Base-by-base conservation (phyloP, 2,888 invertebrate genomes). In the Xylophagus ater region DNA sequence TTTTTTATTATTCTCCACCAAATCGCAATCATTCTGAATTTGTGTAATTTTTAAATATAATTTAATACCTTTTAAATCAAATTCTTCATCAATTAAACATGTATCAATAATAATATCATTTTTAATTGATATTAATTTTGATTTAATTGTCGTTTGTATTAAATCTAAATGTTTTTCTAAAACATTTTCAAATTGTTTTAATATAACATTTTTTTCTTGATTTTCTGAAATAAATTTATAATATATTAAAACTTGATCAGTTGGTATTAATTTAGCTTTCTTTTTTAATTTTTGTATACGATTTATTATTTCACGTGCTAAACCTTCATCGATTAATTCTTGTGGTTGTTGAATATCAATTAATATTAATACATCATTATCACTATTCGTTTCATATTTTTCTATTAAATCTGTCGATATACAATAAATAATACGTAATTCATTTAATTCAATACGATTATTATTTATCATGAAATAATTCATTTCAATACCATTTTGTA, bases 281-380 rank as follows among this genome's bases (percentile, higher is more conserved):
- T 99, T 99, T 42, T 97, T 72, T 9, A 98, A 69, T 62, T 93
- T 96, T 60, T 99, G 98, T 20, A 98, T 76, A 40, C 97, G 76
- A 60, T 97, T 98, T 43, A 94, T 86, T 17, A 97, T 80, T 68
- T 99, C 98, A 42, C 97, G 74, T 1, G 96, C 88, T 46, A 87
- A 73, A 7, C 98, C 98, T 70, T 98, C 97, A 56, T 94, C 87
- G 46, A 87, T 70, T 78, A 96, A 81, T 18, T 81, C 77, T 55
- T 87, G 82, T 59, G 92, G 92, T 2, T 88, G 88, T 0, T 82
- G 82, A 38, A 89, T 77, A 59, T 97, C 88, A 49, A 98, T 65
- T 38, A 98, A 67, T 34, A 98, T 83, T 33, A 98, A 68, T 2
- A 93, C 79, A 60, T 88, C 84, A 48, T 84, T 84, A 53, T 92